phyloP scores from a whole-genome alignment of 2,888 invertebrate species.

The Azorinus chamasolen region DNA sequence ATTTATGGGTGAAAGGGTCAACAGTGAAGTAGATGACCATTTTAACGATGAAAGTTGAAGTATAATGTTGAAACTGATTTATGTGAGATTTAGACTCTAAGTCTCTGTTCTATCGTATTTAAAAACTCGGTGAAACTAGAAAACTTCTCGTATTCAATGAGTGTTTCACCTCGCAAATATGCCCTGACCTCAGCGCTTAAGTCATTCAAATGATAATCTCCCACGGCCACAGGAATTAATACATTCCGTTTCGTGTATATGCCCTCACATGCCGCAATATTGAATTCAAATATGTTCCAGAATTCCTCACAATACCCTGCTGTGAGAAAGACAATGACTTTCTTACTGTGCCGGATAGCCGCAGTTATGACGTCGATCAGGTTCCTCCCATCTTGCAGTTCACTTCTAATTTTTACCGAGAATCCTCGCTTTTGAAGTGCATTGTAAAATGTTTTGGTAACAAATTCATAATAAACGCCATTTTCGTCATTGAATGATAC shows the following conservation, averaged over 20 bases:
- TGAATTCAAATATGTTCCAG: conserved; percentile 57
- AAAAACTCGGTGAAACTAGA: too few species aligned
- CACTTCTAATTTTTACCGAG: conserved; percentile 22
- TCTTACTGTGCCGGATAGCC: conserved; percentile 20
- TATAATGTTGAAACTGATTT: too few species aligned
- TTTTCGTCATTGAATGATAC: conserved; percentile 36
- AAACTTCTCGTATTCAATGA: neutral
- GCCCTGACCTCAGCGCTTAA: conserved; percentile 22
- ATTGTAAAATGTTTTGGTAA: conserved; percentile 13
- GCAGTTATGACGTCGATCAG: conserved; percentile 25
- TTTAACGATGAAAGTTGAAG: too few species aligned
- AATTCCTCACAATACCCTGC: conserved; percentile 31
- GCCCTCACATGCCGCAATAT: conserved; percentile 50
- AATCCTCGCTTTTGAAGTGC: conserved; percentile 10
- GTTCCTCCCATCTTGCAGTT: conserved; percentile 13
- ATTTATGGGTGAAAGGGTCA: too few species aligned
- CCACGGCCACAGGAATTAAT: conserved; percentile 31
- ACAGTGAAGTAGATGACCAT: too few species aligned
- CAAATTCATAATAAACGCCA: conserved; percentile 2
- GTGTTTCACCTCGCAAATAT: conserved; percentile 5
- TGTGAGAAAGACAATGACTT: conserved; percentile 41
- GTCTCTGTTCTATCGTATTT: too few species aligned
- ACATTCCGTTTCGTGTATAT: conserved; percentile 48
- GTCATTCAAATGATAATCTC: conserved; percentile 6
- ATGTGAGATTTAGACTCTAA: too few species aligned